phyloP scores from a whole-genome alignment of 2,888 invertebrate genomes.

The Melieria crassipennis region DNA sequence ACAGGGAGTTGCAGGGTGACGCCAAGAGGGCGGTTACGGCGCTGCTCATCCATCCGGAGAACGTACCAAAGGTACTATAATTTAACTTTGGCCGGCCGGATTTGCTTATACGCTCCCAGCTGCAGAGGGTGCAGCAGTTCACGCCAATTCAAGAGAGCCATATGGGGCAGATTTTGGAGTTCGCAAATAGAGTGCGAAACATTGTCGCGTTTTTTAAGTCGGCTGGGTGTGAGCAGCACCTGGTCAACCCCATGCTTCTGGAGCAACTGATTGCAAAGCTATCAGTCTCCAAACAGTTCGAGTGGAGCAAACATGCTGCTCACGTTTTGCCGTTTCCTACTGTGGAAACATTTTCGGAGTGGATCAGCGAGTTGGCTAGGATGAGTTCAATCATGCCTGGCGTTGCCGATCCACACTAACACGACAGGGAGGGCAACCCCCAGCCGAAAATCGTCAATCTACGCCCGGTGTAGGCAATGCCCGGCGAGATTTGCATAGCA shows the following conservation, averaged over 20 bases:
- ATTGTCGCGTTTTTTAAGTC: slow-evolving; percentile 26
- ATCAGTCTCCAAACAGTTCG: slow-evolving; percentile 38
- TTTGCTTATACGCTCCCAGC: slow-evolving; percentile 27
- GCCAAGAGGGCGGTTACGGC: slow-evolving; percentile 22
- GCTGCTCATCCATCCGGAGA: slow-evolving; percentile 28
- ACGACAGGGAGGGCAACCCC: no score
- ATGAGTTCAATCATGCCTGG: slow-evolving; percentile 24
- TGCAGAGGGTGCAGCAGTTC: slow-evolving; percentile 27
- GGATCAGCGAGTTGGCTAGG: slow-evolving; percentile 30
- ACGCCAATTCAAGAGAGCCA: slow-evolving; percentile 18
- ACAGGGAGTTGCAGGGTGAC: slow-evolving; percentile 15
- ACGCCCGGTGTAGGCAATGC: no score
- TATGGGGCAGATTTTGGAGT: slow-evolving; percentile 3
- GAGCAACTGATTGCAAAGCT: slow-evolving; percentile 33
- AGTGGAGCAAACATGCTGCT: slow-evolving; percentile 31
- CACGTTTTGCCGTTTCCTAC: slow-evolving; percentile 22
- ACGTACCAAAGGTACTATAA: slow-evolving; percentile 31
- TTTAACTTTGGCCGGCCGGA: slow-evolving; percentile 36
- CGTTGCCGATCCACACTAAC: neutral
- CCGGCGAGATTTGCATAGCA: no score
- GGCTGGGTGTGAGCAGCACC: slow-evolving; percentile 32
- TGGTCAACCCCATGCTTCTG: slow-evolving; percentile 29
- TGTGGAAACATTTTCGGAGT: slow-evolving; percentile 30
- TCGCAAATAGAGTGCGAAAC: neutral
- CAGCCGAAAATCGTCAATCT: no score